Base-by-base conservation (phyloP, 2,888 invertebrate species). In the Patella caerulea region DNA sequence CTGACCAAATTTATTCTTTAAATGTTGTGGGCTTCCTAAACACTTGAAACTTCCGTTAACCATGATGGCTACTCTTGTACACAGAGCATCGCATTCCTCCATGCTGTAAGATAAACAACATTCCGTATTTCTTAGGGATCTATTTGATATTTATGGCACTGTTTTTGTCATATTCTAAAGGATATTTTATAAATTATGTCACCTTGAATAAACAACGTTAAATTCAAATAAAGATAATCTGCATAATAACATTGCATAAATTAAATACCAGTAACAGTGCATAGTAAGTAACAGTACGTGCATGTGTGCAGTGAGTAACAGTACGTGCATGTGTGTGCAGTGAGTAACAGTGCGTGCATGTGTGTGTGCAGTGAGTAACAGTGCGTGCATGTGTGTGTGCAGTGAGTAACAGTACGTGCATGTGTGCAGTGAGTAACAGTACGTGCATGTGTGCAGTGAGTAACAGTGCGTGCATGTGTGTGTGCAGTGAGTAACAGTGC, bases 51-150 rank as follows among this genome's bases (percentile, higher is more conserved):
- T 92, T 0, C 96, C 96, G 80, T 92, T 93, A 0, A 94, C 94
- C 95, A 96, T 94, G 81, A 96, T 96, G 2, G 94, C 95, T 82
- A 96, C 92, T 80, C 96, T 94, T 74, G 94, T 93, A 90, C 96
- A 96, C 29, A 96, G 93, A 69, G 95, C 94, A 89, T 96, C 96
- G 92, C 96, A 96, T 92, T 96, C 96, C 90, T 96, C 96, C 96
- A 96, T 96, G 88, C 96, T 96, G 91, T 19, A 88, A 88, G 71
- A 24, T 2, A 54, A 34, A 71, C 53, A 69, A 5, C 24, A 9
- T 29, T 29, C 29, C 29, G 29, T 29, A 29, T 29, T 29, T 29
- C 29, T 29, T 2, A 29, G 29, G 29, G 29, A 29, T 29, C 29
- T 29, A 1, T 29, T 29, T 29, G 29, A 29, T 29, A 29, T 29